Evolutionary conservation across 2,113 vertebrate genomes (phyloP), one percentile per base, ranked within the genome.

Genomic region (Columba livia): DNA sequence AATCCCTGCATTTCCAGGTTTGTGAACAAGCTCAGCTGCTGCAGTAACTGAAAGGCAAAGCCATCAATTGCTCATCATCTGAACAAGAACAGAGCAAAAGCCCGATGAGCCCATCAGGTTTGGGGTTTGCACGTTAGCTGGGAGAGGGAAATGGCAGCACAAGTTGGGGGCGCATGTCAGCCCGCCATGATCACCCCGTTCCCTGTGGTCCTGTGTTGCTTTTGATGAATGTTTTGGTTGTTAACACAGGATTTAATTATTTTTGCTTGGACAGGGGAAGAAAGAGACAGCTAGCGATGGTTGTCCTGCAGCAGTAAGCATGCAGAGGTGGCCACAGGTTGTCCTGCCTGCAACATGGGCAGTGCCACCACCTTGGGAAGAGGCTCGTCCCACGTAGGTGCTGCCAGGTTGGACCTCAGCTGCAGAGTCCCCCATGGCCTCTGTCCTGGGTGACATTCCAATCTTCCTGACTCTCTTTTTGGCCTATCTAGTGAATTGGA

Each of bases 41-140:
- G 31, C 25, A 25, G 25, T 62, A 61, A n/a, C 5, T 53, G 32
- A 48, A 38, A 82, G 83, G 28, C 9, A 23, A 78, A 93, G 77
- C 24, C 31, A 15, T 32, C 58, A 29, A 6, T 48, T 4, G 0
- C 6, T 73, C 0, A 0, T 31, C 34, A 75, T 3, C 18, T n/a
- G n/a, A 53, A 20, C 13, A 75, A 38, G 20, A 2, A 1, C 34
- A 65, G 40, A 51, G 44, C 11, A 72, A 15, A 73, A 88, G 31
- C 40, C 19, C 3, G 2, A 4, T 1, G 2, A 57, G 11, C 7
- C 11, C 18, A 6, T 51, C 7, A 13, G 3, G 20, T 51, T 15
- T 66, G 72, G 50, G 12, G 57, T 67, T 84, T 87, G 26, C 3
- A 18, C 53, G 24, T 51, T 23, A 21, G 13, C 1, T 34, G 56